phyloP scores from a whole-genome alignment of 2,797 vertebrate species.

The Gephyroberyx darwinii region DNA sequence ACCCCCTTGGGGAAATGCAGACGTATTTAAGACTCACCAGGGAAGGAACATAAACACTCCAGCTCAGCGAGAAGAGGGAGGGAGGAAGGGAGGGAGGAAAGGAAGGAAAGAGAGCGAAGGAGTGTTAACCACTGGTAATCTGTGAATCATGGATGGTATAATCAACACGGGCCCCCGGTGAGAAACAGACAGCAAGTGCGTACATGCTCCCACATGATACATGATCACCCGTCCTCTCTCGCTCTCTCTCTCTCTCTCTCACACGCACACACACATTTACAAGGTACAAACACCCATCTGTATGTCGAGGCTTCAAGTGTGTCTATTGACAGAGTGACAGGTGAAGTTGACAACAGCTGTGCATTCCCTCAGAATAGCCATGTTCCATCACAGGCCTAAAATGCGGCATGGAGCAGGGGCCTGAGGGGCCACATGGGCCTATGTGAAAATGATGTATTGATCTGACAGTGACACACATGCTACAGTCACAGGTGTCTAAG shows the following conservation, averaged over 20 bases:
- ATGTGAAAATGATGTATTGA: slow-evolving; percentile 65
- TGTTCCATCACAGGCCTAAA: slow-evolving; percentile 43
- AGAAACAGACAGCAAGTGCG: slow-evolving; percentile 32
- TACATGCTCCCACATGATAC: slow-evolving; percentile 21
- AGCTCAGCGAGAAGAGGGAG: slow-evolving; percentile 20
- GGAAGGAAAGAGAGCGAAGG: not conserved
- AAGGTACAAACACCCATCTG: slow-evolving; percentile 14
- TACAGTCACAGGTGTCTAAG: slow-evolving; percentile 52
- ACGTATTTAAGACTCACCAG: slow-evolving; percentile 50
- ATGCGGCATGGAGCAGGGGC: slow-evolving; percentile 18
- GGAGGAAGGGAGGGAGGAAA: slow-evolving; percentile 2
- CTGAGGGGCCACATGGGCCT: slow-evolving; percentile 34
- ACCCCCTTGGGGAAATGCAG: slow-evolving; percentile 41
- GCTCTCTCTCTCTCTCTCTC: not conserved
- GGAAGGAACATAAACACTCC: slow-evolving; percentile 44
- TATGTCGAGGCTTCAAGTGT: slow-evolving; percentile 35
- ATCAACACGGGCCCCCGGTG: slow-evolving; percentile 11
- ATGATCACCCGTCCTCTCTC: not conserved
- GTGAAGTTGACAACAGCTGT: slow-evolving; percentile 74
- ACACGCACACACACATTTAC: not conserved
- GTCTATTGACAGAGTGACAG: slow-evolving; percentile 58
- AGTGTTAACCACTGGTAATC: slow-evolving; percentile 11
- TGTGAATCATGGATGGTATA: slow-evolving; percentile 12
- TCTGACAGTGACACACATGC: slow-evolving; percentile 61
- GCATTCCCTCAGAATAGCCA: slow-evolving; percentile 66